Evolutionary conservation across 2,113 vertebrate genomes (phyloP).

Genomic region (Pterocles burchelli): DNA sequence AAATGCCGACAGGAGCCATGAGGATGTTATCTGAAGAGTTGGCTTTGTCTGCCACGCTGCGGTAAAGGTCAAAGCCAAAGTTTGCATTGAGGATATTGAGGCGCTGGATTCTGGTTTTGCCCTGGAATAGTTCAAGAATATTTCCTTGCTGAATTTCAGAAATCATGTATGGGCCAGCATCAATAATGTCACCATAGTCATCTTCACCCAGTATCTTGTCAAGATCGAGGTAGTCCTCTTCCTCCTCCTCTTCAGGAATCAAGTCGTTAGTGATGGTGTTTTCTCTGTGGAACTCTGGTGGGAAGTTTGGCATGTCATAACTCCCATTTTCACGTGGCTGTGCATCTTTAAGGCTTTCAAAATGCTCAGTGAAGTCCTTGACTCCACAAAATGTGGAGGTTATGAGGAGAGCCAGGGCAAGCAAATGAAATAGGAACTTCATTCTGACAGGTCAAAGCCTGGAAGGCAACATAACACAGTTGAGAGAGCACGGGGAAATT

Average conservation of each 20-base stretch:
- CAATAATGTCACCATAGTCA: slow-evolving; percentile 87
- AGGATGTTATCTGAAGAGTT: slow-evolving; percentile 87
- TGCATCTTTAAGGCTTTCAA: slow-evolving; percentile 46
- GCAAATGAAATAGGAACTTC: slow-evolving; percentile 70
- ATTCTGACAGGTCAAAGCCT: slow-evolving; percentile 74
- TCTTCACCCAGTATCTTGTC: slow-evolving; percentile 85
- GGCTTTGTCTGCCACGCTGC: slow-evolving; percentile 82
- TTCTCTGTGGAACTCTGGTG: slow-evolving; percentile 86
- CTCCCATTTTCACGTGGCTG: slow-evolving; percentile 4
- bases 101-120: slow-evolving; percentile 90
- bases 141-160: slow-evolving; percentile 81
- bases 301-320: slow-evolving; percentile 70
- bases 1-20: slow-evolving; percentile 93
- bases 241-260: slow-evolving; percentile 83
- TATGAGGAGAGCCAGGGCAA: slow-evolving; percentile 71
- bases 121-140: slow-evolving; percentile 87
- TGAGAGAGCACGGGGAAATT: background rate
- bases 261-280: slow-evolving; percentile 93
- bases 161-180: slow-evolving; percentile 79
- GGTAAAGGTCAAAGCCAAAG: slow-evolving; percentile 92
- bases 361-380: slow-evolving; percentile 79
- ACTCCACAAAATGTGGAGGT: slow-evolving; percentile 72
- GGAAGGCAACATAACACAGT: background rate
- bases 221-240: slow-evolving; percentile 85
- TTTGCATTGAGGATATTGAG: slow-evolving; percentile 89